Base-by-base conservation (phyloP, 2,113 vertebrate genomes). In the Plecturocebus donacophilus region DNA sequence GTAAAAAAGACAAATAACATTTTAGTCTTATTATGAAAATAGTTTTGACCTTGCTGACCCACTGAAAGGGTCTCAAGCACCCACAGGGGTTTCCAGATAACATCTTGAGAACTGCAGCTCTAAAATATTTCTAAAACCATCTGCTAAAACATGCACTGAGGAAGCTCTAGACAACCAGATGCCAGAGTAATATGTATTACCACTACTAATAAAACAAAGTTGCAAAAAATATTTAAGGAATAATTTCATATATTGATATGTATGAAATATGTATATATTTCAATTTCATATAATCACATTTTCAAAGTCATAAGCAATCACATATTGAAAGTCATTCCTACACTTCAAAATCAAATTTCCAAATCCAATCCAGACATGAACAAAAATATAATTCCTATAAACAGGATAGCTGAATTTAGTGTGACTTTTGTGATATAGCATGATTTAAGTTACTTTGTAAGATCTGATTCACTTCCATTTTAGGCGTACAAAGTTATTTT, bases 181-280 rank as follows among this genome's bases (percentile, higher is more conserved):
- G 32, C 19, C 70, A 66, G 79, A 95, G n/a, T 79, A 86, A 7
- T 90, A 25, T 94, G 21, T 61, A 90, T 68, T 83, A 9, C 30
- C 56, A 88, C 79, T 88, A 81, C 54, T 89, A 23, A 30, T 61
- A 54, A 93, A 92, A 85, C 25, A 84, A 76, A n/a, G 8, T 45
- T 71, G 3, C 93, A 81, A 82, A 77, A 92, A 91, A 61, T 79
- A 87, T 61, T 96, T 95, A 89, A 88, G 30, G 21, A 32, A 56
- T 94, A 95, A 89, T 91, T 81, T 95, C n/a, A 71, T 85, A 38
- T 91, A 86, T 91, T 95, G 61, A 79, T 89, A 76, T 4, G 47
- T 91, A 79, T 79, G 47, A 73, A 76, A 92, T 23, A 66, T 49
- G 38, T 8, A 8, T 76, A 45, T 85, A 77, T 94, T 95, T 91